Base-by-base conservation (phyloP, 2,888 invertebrate genomes). In the Protodeltote pygarga region DNA sequence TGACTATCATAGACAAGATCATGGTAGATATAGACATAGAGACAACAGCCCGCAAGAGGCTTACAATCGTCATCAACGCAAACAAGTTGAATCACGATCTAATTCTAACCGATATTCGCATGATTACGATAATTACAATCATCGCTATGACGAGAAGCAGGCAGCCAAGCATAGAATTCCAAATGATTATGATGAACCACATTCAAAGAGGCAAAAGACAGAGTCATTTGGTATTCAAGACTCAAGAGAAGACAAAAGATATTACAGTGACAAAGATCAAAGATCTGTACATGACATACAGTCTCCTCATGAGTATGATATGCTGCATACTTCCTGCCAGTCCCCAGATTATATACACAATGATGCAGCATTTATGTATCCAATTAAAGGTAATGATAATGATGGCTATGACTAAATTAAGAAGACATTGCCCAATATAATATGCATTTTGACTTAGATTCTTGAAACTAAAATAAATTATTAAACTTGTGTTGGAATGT, bases 301-400 rank as follows among this genome's bases (percentile, higher is more conserved):
- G 29, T 47, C 64, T 5, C 58, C 64, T 5, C 38, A 58, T 34
- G 66, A 74, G 34, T 40, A 63, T 19, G 70, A 78, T 3, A 34
- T 25, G 5, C 44, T 52, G 27, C 51, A 58, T 24, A 60, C 64
- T 13, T 80, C 84, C 35, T 88, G 88, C 39, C 85, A 85, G 61
- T 89, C 90, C 3, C 90, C 90, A 32, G 90, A 89, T 66, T 76
- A 77, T 55, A 46, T 65, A 38, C 29, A 75, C 35, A 33, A 55
- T 34, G 79, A 81, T 21, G 24, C 57, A 49, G 32, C 29, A 32
- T 6, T 48, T 32, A 23, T 37, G 28, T 63, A 75, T 34, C 73
- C 73, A 45, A 34, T 81, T 11, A 85, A 57, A 83, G 89, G 89
- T 88, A 75, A 65, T 33, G 49, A 34, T 33, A 6, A 8, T 17